Conservation (phyloP, 2,888 invertebrate species). For the Folsomia manolachei region DNA sequence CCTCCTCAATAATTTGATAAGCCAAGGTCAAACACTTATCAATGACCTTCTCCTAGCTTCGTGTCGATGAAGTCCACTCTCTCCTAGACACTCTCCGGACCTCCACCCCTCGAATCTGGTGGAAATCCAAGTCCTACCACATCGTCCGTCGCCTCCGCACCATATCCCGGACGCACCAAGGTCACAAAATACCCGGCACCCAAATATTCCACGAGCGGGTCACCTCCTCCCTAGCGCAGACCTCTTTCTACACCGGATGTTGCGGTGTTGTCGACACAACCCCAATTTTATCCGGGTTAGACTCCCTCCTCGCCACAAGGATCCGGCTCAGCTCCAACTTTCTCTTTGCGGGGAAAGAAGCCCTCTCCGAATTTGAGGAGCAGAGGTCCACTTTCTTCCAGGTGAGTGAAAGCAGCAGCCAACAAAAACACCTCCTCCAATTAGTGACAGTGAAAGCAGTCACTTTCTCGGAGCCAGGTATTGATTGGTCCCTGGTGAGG, state of each 20-base stretch:
- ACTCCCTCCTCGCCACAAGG: conserved; percentile 70
- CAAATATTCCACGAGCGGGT: conserved; percentile 79
- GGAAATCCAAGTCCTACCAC: conserved; percentile 82
- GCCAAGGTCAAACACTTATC: too few relatives aligned
- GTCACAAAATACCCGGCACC: conserved; percentile 52
- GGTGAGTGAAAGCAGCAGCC: too few relatives aligned
- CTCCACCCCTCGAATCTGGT: conserved; percentile 75
- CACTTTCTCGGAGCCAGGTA: too few relatives aligned
- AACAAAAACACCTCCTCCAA: too few relatives aligned
- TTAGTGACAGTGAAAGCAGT: too few relatives aligned
- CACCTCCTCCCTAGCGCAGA: conserved; percentile 73
- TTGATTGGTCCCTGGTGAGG: too few relatives aligned
- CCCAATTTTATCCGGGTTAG: conserved; percentile 64
- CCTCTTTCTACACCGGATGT: conserved; percentile 72
- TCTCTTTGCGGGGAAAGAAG: conserved; percentile 74
- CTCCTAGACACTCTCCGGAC: neutral
- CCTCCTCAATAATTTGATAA: too few relatives aligned
- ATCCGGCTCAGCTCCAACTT: conserved; percentile 76
- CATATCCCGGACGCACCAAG: conserved; percentile 74
- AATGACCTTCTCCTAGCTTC: too few relatives aligned
- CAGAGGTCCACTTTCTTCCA: conserved; percentile 71
- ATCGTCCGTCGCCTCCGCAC: conserved; percentile 71
- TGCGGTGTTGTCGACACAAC: conserved; percentile 76
- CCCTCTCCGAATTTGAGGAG: conserved; percentile 76
- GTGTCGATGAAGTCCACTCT: too few relatives aligned